A percentile compares a stretch with the other conserved stretches of the same genome.
Evolutionary conservation across 2,113 vertebrate species (phyloP).

Genomic region (Alexandromys fortis): DNA sequence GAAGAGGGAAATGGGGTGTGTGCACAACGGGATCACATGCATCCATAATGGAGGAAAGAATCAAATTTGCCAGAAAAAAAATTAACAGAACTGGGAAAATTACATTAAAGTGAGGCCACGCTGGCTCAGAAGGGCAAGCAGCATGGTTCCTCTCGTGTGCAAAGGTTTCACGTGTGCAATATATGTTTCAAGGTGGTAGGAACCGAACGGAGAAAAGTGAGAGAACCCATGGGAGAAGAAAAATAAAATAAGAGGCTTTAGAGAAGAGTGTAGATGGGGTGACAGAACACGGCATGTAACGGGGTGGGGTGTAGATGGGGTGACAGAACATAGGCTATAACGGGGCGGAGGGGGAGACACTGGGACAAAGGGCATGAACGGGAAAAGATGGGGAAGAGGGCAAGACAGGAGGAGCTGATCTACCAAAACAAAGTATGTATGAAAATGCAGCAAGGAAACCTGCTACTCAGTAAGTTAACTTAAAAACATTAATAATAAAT

Average conservation of each 20-base stretch:
- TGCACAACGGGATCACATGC: too few relatives aligned
- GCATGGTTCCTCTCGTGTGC: neutral
- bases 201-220: neutral
- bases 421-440: neutral
- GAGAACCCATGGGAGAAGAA: too few relatives aligned
- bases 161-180: neutral
- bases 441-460: too few relatives aligned
- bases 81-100: neutral
- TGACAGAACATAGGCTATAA: too few relatives aligned
- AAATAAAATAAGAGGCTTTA: neutral
- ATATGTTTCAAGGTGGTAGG: too few relatives aligned
- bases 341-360: accelerated
- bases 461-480: too few relatives aligned
- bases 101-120: too few relatives aligned
- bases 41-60: neutral
- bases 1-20: neutral
- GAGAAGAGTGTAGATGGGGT: too few relatives aligned
- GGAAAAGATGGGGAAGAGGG: neutral
- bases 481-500: neutral
- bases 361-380: neutral
- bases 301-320: too few relatives aligned
- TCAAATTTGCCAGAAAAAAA: neutral
- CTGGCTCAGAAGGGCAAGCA: neutral
- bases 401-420: neutral
- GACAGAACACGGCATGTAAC: too few relatives aligned